Evolutionary conservation across 2,888 invertebrate species (phyloP).

Genomic region (Zaprionus bogoriensis): DNA sequence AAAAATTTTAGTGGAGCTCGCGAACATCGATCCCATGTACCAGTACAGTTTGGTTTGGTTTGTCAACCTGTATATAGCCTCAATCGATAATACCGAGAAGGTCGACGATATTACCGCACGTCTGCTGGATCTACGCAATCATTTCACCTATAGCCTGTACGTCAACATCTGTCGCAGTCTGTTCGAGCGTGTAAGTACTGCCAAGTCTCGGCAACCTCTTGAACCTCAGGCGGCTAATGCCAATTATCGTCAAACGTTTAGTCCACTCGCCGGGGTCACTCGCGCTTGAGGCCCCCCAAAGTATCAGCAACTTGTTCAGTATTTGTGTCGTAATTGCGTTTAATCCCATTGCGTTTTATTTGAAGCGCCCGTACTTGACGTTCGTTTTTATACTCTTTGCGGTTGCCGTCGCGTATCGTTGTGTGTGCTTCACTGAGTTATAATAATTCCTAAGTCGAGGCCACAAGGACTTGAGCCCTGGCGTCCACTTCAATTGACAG

Average conservation of each 20-base stretch:
- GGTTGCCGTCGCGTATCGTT: constrained; percentile 41
- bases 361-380: constrained; percentile 48
- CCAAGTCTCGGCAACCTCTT: constrained; percentile 23
- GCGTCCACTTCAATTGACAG: constrained; percentile 42
- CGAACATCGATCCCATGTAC: constrained; percentile 98
- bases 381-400: constrained; percentile 66
- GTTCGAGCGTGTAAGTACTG: constrained; percentile 90
- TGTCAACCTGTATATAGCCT: constrained; percentile 92
- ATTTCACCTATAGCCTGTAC: constrained; percentile 95
- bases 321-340: constrained; percentile 49
- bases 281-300: neutral
- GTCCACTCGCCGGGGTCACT: constrained; percentile 16
- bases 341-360: constrained; percentile 65
- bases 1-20: constrained; percentile 87
- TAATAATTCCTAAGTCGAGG: constrained; percentile 50
- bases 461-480: constrained; percentile 14
- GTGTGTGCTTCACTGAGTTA: constrained; percentile 44
- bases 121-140: constrained; percentile 88
- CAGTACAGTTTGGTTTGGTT: constrained; percentile 98
- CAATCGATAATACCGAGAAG: constrained; percentile 93
- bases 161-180: constrained; percentile 95
- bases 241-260: constrained; percentile 25
- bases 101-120: constrained; percentile 91
- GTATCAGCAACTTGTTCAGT: neutral
- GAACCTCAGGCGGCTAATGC: neutral